Percentiles rank a stretch among this genome's conserved stretches.
Conservation (phyloP, 2,888 invertebrate species). For the Chymomyza caudatula region DNA sequence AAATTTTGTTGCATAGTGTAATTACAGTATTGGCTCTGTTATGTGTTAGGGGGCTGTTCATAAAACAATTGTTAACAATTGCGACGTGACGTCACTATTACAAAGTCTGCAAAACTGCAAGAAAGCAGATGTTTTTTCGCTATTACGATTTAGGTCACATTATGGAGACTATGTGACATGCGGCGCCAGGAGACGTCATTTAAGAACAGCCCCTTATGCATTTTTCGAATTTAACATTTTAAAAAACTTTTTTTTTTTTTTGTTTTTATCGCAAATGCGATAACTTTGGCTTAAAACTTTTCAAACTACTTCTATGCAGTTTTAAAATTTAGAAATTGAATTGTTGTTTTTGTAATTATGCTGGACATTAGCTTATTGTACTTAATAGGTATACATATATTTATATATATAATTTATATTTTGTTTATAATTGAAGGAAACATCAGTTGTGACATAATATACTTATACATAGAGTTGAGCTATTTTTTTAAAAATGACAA, state of each 20-base stretch:
- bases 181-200: too few species aligned
- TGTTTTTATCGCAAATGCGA: neutral
- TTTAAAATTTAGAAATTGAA: neutral
- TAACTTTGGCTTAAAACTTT: neutral
- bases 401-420: constrained; percentile 21
- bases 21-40: neutral
- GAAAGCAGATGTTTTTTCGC: neutral
- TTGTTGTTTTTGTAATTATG: neutral
- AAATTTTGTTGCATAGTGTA: neutral
- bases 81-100: too few species aligned
- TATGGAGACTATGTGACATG: too few species aligned
- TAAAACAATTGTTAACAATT: too few species aligned
- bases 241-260: neutral
- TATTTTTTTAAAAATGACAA: neutral
- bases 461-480: neutral
- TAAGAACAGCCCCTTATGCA: too few species aligned
- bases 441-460: constrained; percentile 8
- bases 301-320: neutral
- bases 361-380: constrained; percentile 45
- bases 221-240: neutral
- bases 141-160: too few species aligned
- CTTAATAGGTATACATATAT: constrained; percentile 53
- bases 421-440: constrained; percentile 1
- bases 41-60: too few species aligned
- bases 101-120: too few species aligned